phyloP scores from a whole-genome alignment of 2,113 vertebrate species.

The Xyrauchen texanus region DNA sequence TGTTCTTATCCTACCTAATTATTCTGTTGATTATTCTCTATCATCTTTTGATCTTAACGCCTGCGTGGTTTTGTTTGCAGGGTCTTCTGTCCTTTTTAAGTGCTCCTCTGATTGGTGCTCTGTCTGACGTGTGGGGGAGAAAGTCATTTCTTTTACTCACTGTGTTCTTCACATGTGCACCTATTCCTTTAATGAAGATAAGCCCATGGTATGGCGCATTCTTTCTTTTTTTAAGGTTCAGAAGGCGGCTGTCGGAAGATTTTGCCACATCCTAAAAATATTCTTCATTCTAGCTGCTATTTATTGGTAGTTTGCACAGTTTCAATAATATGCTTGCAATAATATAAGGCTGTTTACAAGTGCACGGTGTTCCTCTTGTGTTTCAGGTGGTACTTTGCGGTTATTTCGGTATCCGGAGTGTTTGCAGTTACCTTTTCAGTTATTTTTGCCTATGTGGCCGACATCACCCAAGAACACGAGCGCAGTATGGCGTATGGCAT shows the following conservation, averaged over 20 bases:
- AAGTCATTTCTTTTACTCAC: constrained; percentile 89
- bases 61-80: constrained; percentile 58
- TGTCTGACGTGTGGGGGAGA: constrained; percentile 88
- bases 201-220: constrained; percentile 80
- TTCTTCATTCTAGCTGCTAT: no score
- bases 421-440: constrained; percentile 91
- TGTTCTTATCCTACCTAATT: constrained; percentile 1
- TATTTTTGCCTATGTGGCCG: constrained; percentile 88
- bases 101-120: constrained; percentile 85
- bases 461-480: constrained; percentile 89
- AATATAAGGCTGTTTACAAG: no score
- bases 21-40: background rate
- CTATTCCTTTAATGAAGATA: constrained; percentile 89
- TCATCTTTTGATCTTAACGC: no score
- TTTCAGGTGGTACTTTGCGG: constrained; percentile 87
- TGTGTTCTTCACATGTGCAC: constrained; percentile 88
- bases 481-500: constrained; percentile 89
- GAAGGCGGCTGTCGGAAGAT: no score
- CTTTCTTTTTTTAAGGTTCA: no score
- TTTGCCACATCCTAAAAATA: no score
- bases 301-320: no score
- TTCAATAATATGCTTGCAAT: no score
- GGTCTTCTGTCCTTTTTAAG: constrained; percentile 86
- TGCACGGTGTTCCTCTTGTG: background rate
- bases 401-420: constrained; percentile 87